phyloP scores from a whole-genome alignment of 2,888 invertebrate species.

The Heliconius aoede region DNA sequence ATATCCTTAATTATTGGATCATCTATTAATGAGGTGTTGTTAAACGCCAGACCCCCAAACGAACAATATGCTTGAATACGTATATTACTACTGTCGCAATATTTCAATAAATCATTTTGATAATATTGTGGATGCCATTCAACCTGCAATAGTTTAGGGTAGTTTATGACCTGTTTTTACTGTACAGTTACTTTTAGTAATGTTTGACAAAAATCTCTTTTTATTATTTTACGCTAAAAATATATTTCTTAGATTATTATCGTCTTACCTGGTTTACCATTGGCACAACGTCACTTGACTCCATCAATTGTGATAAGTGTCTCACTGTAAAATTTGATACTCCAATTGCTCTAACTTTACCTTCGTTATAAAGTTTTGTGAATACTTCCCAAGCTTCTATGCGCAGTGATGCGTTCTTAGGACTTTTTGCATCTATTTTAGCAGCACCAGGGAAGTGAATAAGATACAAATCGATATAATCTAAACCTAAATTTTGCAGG shows the following conservation, averaged over 20 bases:
- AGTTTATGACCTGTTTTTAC: background rate
- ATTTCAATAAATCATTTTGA: slow-evolving; percentile 85
- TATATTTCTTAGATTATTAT: background rate
- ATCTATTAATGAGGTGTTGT: slow-evolving; percentile 76
- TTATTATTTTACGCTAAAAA: background rate
- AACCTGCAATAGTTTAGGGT: slow-evolving; percentile 66
- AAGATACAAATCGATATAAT: slow-evolving; percentile 90
- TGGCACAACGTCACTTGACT: slow-evolving; percentile 82
- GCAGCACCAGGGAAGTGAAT: slow-evolving; percentile 92
- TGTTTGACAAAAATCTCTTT: background rate
- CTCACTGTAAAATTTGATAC: slow-evolving; percentile 90
- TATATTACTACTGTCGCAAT: slow-evolving; percentile 86
- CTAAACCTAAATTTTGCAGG: slow-evolving; percentile 84
- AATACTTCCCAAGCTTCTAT: slow-evolving; percentile 87
- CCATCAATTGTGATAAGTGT: slow-evolving; percentile 86
- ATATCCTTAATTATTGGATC: slow-evolving; percentile 84
- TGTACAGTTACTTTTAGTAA: background rate
- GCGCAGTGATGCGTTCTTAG: slow-evolving; percentile 82
- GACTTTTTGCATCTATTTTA: slow-evolving; percentile 54
- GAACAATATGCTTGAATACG: slow-evolving; percentile 92
- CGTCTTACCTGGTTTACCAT: slow-evolving; percentile 88
- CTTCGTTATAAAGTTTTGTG: slow-evolving; percentile 85
- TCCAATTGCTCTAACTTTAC: slow-evolving; percentile 87
- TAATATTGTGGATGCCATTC: slow-evolving; percentile 92
- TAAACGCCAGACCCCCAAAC: slow-evolving; percentile 84